These are phyloP conservation scores for Thymelicus sylvestris DNA, from an alignment of 2,888 invertebrate species.

Conservation along the genomic window DNA sequence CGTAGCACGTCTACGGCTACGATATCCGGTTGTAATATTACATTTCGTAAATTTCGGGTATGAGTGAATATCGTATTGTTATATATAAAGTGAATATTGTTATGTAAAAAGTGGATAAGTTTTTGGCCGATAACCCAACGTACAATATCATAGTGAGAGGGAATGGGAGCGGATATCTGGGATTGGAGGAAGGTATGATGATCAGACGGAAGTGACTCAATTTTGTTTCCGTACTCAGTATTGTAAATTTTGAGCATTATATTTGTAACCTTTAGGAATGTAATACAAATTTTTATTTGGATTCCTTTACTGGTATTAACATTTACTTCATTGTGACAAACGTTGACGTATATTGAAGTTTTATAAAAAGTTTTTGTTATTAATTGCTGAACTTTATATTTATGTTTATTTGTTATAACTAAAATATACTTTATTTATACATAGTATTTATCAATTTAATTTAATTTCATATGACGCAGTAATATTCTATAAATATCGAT, in stretches of 20 bases:
- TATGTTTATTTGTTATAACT: too few relatives aligned
- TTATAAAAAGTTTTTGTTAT: constrained; percentile 2
- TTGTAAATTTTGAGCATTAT: constrained; percentile 1
- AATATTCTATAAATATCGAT: too few relatives aligned
- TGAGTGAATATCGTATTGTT: constrained; percentile 55
- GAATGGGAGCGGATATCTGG: constrained; percentile 73
- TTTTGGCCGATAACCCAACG: constrained; percentile 73
- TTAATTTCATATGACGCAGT: too few relatives aligned
- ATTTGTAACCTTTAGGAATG: background rate
- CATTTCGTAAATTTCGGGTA: constrained; percentile 50
- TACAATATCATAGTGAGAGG: constrained; percentile 82
- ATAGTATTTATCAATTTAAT: too few relatives aligned
- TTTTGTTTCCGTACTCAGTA: constrained; percentile 20
- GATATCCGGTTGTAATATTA: constrained; percentile 38
- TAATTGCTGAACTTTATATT: background rate
- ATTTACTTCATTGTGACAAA: background rate
- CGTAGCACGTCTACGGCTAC: constrained; percentile 70
- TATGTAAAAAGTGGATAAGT: constrained; percentile 83
- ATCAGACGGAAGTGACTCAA: constrained; percentile 28
- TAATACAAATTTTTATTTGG: background rate
- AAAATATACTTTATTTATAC: too few relatives aligned
- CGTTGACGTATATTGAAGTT: background rate
- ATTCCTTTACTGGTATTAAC: background rate
- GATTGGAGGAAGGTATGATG: constrained; percentile 61
- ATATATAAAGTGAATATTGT: constrained; percentile 59